A percentile compares a stretch with the other conserved stretches of the same genome.
Conservation (phyloP, 2,113 vertebrate species). For the Zapus hudsonius region DNA sequence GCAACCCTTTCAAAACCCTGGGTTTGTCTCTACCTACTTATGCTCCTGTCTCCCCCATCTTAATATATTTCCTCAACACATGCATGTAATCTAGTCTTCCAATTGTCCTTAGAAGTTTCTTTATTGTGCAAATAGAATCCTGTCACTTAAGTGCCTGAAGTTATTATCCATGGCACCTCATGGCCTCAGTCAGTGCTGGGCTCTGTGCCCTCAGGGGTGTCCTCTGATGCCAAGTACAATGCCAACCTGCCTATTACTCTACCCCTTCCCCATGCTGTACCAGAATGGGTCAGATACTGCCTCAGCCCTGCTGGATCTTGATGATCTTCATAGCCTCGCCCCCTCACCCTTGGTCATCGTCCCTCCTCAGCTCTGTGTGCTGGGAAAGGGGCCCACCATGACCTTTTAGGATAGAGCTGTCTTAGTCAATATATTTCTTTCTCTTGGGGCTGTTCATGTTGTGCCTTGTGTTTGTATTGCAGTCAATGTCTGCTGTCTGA, state of each 20-base stretch:
- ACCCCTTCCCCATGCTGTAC: neutral
- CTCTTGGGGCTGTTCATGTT: neutral
- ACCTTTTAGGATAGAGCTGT: neutral
- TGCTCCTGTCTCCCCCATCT: neutral
- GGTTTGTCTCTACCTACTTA: fast-evolving
- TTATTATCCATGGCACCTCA: fast-evolving
- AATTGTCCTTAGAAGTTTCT: fast-evolving
- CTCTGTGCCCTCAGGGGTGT: no score
- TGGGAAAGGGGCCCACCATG: neutral
- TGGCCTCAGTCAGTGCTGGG: neutral
- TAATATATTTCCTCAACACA: neutral
- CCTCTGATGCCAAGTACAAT: neutral
- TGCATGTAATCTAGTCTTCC: fast-evolving
- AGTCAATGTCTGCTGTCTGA: fast-evolving
- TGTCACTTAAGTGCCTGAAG: no score
- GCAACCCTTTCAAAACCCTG: neutral
- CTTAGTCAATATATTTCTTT: neutral
- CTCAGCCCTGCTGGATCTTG: neutral
- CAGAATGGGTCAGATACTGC: neutral
- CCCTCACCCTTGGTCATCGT: no score
- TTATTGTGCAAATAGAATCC: no score
- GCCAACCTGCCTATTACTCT: no score
- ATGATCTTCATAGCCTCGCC: neutral
- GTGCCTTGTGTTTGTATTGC: neutral
- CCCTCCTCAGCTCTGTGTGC: neutral